Conservation (phyloP, 1,140 invertebrate species). For the Chironomus striatipennis region DNA sequence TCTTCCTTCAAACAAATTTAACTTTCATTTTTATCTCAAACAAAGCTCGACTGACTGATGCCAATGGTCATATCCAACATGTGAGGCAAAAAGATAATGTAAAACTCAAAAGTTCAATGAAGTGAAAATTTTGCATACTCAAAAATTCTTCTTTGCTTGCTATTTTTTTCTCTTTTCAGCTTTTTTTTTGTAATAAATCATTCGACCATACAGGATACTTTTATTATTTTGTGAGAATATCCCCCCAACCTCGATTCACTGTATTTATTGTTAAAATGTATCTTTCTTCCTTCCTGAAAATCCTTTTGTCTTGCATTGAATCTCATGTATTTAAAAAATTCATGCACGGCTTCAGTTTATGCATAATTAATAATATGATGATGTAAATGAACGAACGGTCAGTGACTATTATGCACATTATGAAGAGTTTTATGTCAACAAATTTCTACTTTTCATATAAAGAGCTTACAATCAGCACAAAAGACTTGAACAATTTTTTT, state of each 20-base stretch:
- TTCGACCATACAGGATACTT: not conserved
- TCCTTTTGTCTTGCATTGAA: not conserved
- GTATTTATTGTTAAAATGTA: not conserved
- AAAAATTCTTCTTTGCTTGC: not conserved
- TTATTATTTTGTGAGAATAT: too few relatives aligned
- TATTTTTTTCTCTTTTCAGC: too few relatives aligned
- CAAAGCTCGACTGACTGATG: not conserved
- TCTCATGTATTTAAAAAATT: not conserved
- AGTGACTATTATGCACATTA: not conserved
- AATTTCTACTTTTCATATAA: too few relatives aligned
- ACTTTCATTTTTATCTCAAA: not conserved
- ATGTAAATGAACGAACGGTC: not conserved
- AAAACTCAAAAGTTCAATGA: not conserved
- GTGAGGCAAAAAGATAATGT: not conserved
- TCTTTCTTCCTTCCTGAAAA: not conserved
- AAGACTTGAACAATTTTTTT: too few relatives aligned
- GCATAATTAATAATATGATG: not conserved
- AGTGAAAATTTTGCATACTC: constrained; percentile 13
- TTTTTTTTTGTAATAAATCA: not conserved
- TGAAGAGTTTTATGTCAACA: too few relatives aligned
- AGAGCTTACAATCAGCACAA: too few relatives aligned
- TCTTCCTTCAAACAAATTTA: not conserved
- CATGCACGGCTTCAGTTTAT: not conserved
- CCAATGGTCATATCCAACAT: not conserved
- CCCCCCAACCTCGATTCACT: not conserved